Base-by-base conservation (phyloP, 1,140 invertebrate species). In the Brachionus koreanus region DNA sequence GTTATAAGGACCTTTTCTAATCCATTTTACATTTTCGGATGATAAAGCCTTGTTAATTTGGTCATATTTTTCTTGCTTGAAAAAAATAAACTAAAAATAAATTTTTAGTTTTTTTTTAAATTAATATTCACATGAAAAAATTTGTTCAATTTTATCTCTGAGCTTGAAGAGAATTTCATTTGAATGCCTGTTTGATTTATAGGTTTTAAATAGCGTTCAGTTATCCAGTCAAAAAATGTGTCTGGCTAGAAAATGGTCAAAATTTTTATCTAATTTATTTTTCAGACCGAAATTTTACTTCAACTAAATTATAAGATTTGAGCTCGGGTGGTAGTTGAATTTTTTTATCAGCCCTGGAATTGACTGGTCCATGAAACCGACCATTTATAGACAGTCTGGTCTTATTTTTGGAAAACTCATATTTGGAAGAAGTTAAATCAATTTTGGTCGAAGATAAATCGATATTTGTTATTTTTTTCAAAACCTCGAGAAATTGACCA, bases 131-230 rank as follows among this genome's bases (percentile, higher is more conserved):
- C 88, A 84, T 87, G 84, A n/a, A 91, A 79, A 85, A 91, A 91
- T 67, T 88, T 86, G 16, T 84, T 84, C 5, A 91, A 85, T 83
- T 90, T 85, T 57, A 91, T 90, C 85, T 91, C 88, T 0, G 90
- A 91, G 75, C 89, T 87, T 19, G 87, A 84, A 83, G 88, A 87
- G 86, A 91, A 90, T 77, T 87, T 87, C 42, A 87, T 85, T 82
- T 88, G 86, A 25, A 91, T 90, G 82, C 90, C 85, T 13, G 85
- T 82, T 83, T 90, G 89, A 6, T 86, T 87, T n/a, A 87, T 86
- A 23, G 85, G 77, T 23, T 88, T 85, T 7, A 90, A 76, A 85
- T 91, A 91, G 0, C 86, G 83, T 12, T 88, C 87, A 84, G 90
- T 90, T 35, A 91, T 88, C 90, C 90, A 90, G 0, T 85, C 82